phyloP scores from a whole-genome alignment of 2,797 vertebrate genomes.

The Falco concolor region DNA sequence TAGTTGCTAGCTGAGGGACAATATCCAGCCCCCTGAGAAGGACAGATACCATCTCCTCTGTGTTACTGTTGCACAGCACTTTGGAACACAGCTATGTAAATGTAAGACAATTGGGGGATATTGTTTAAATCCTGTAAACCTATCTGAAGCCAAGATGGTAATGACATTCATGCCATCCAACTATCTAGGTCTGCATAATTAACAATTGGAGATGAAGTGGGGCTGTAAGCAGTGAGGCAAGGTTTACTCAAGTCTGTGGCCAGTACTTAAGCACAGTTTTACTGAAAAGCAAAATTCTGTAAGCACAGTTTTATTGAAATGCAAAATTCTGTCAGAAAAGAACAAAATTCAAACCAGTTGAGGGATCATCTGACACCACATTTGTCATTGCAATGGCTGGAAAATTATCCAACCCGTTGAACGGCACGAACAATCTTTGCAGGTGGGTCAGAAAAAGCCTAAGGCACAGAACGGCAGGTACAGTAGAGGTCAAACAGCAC shows the following conservation, averaged over 20 bases:
- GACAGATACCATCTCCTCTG: not conserved
- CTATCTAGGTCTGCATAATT: not conserved
- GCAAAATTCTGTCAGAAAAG: not conserved
- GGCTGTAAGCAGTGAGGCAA: not conserved
- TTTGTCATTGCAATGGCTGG: not conserved
- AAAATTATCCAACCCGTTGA: not conserved
- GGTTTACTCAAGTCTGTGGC: not conserved
- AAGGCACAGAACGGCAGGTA: not conserved
- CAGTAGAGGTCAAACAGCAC: not conserved
- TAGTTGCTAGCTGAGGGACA: not conserved
- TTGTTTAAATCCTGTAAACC: not conserved
- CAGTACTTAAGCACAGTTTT: not conserved
- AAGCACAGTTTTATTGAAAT: not conserved
- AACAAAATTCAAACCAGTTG: not conserved
- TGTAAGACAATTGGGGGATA: not conserved
- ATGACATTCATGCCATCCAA: not conserved
- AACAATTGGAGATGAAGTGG: not conserved
- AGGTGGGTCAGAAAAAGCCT: slow-evolving; percentile 13
- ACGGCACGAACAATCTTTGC: not conserved
- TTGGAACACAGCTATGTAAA: slow-evolving; percentile 19
- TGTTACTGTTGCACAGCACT: not conserved
- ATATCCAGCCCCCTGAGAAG: not conserved
- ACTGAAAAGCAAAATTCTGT: not conserved
- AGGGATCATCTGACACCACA: not conserved
- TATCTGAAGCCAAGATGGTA: not conserved